These are phyloP conservation scores for Amphipyra berbera DNA, from an alignment of 2,888 invertebrate genomes.

Conservation along the genomic window DNA sequence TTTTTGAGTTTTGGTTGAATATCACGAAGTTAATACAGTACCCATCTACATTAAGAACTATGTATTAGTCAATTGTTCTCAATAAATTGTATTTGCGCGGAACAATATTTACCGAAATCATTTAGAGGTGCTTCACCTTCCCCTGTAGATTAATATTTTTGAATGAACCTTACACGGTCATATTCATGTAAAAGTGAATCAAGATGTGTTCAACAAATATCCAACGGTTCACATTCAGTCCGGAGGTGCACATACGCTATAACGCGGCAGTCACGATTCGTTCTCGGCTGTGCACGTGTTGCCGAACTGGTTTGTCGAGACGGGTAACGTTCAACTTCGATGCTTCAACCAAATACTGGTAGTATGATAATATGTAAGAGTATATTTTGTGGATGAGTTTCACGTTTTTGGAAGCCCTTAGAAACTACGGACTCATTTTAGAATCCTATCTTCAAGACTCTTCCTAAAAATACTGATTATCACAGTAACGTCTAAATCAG, in stretches of 20 bases:
- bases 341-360: slow-evolving; percentile 28
- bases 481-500: too few relatives aligned
- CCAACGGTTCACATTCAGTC: slow-evolving; percentile 34
- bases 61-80: too few relatives aligned
- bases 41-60: too few relatives aligned
- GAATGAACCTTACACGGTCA: slow-evolving; percentile 11
- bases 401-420: neutral
- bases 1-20: too few relatives aligned
- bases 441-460: neutral
- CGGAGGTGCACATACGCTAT: slow-evolving; percentile 57
- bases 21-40: too few relatives aligned
- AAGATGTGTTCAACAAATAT: slow-evolving; percentile 42
- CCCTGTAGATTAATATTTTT: neutral
- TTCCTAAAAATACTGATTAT: neutral
- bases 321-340: slow-evolving; percentile 43
- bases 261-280: slow-evolving; percentile 78
- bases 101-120: too few relatives aligned
- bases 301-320: slow-evolving; percentile 68
- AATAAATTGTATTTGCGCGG: too few relatives aligned
- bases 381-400: slow-evolving; percentile 1
- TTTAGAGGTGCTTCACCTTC: too few relatives aligned
- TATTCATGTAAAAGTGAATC: slow-evolving; percentile 37
- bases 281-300: slow-evolving; percentile 74
- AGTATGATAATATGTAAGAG: slow-evolving; percentile 13
- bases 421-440: too few relatives aligned